Conservation (phyloP, 2,113 vertebrate species). For the Peromyscus maniculatus region DNA sequence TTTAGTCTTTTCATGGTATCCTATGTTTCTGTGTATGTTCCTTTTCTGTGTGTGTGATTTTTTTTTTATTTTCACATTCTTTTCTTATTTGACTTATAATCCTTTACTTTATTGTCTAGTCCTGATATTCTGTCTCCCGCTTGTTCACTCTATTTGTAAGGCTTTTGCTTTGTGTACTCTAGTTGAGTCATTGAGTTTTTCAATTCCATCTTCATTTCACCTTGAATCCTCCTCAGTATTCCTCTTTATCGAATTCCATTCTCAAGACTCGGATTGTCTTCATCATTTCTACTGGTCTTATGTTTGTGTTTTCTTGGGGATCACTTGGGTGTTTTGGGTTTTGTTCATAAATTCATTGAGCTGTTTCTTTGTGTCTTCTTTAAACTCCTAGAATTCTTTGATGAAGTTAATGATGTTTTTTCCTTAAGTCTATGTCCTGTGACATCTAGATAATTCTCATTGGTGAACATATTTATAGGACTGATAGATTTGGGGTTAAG, state of each 20-base stretch:
- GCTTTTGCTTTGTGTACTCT: not conserved
- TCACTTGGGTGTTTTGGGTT: not conserved
- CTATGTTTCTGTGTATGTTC: not conserved
- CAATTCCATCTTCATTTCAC: not conserved
- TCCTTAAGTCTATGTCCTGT: not conserved
- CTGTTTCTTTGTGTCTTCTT: not conserved
- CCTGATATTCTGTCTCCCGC: not conserved
- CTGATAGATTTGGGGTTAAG: not conserved
- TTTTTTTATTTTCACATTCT: not conserved
- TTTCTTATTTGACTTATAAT: not conserved
- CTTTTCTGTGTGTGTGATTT: not conserved
- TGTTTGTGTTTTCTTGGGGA: not conserved
- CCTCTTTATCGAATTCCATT: not conserved
- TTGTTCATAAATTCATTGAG: not conserved
- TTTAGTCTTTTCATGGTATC: not conserved
- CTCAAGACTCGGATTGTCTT: not conserved
- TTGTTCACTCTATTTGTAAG: not conserved
- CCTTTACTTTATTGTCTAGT: not conserved
- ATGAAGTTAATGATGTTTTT: not conserved
- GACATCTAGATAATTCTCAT: not conserved
- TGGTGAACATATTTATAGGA: not conserved
- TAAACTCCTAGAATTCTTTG: not conserved
- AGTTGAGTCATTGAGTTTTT: not conserved
- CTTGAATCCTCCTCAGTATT: not conserved
- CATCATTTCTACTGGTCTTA: not conserved